These are phyloP conservation scores for Neolamprologus ventralis DNA, from an alignment of 2,113 vertebrate species.

Conservation along the genomic window DNA sequence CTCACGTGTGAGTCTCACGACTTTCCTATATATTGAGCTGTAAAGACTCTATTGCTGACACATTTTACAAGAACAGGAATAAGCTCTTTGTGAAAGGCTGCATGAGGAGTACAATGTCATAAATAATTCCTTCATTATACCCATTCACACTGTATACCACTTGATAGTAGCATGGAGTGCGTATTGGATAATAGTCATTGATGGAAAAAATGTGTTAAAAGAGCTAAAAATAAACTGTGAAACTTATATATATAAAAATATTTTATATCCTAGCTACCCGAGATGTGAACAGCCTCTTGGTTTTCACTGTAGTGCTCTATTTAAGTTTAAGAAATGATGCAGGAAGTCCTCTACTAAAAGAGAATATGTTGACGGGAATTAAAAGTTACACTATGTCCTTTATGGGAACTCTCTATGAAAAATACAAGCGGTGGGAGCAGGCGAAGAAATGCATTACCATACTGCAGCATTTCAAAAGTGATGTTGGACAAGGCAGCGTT, in stretches of 20 bases:
- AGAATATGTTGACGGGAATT: slow-evolving; percentile 1
- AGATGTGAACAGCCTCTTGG: background rate
- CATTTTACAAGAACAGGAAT: background rate
- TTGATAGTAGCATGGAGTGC: background rate
- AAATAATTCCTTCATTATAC: background rate
- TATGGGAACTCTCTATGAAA: slow-evolving; percentile 6
- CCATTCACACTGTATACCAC: background rate
- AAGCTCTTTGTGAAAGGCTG: background rate
- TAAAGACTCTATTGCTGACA: background rate
- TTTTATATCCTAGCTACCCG: background rate
- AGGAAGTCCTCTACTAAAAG: background rate
- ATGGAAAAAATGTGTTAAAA: background rate
- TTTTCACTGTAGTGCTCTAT: background rate
- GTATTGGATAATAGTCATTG: rapidly evolving
- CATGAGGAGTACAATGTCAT: background rate
- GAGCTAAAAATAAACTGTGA: background rate
- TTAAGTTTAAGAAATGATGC: background rate
- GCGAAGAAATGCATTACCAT: background rate
- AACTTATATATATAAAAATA: background rate
- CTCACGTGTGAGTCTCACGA: background rate
- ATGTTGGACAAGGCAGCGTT: background rate
- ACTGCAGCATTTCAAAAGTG: background rate
- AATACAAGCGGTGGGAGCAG: slow-evolving; percentile 2
- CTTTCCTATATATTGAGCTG: background rate
- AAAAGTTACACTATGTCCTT: slow-evolving; percentile 7